These are phyloP conservation scores for Apodemus agrarius DNA, from an alignment of 2,797 vertebrate genomes.

Conservation along the genomic window DNA sequence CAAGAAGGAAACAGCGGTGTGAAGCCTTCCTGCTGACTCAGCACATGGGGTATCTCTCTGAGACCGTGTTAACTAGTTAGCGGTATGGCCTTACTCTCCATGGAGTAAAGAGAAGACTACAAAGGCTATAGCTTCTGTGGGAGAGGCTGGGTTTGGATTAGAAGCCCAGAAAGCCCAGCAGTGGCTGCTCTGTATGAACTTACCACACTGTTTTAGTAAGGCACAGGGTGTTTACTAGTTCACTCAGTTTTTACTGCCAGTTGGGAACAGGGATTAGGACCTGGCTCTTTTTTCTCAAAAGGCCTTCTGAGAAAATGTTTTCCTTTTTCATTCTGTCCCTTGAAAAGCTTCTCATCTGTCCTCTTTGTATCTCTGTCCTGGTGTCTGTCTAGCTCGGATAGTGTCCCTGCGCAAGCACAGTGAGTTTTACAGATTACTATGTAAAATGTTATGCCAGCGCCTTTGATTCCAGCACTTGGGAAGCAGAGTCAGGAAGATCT, in stretches of 20 bases:
- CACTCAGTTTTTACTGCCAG: constrained; percentile 61
- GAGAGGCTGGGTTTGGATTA: constrained; percentile 61
- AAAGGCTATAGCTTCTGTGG: constrained; percentile 29
- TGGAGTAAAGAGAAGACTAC: not conserved
- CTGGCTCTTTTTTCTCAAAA: constrained; percentile 46
- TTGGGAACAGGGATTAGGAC: constrained; percentile 49
- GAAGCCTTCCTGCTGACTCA: constrained; percentile 1
- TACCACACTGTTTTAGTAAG: constrained; percentile 70
- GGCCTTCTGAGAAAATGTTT: constrained; percentile 35
- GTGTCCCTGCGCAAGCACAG: not conserved
- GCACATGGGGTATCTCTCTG: constrained; percentile 57
- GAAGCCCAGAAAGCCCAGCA: constrained; percentile 56
- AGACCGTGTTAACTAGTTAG: not conserved
- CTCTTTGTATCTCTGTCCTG: not conserved
- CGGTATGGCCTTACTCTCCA: not conserved
- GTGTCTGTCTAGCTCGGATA: not conserved
- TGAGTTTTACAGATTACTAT: not conserved
- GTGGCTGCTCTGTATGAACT: constrained; percentile 55
- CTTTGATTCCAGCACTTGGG: not conserved
- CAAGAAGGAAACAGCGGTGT: constrained; percentile 35
- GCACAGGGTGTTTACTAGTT: constrained; percentile 67
- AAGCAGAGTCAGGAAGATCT: not conserved
- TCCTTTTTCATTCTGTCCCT: constrained; percentile 17
- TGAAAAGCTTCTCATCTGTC: constrained; percentile 4
- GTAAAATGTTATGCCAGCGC: not conserved